Conservation (phyloP, 2,888 invertebrate genomes). For the Campoletis raptor region DNA sequence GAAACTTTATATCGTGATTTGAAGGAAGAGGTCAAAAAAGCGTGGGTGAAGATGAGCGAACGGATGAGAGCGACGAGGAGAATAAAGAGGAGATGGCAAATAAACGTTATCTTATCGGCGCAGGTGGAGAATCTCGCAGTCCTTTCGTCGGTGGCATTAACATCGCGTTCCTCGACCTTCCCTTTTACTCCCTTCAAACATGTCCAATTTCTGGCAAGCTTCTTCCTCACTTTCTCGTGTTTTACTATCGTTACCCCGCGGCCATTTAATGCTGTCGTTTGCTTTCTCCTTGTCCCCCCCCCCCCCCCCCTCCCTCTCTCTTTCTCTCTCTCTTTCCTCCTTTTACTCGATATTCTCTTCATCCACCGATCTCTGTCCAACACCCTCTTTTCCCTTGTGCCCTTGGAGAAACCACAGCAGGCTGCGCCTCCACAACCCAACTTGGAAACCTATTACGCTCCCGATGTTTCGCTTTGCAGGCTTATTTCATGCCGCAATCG, state of each 20-base stretch:
- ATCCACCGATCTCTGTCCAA: conserved; percentile 34
- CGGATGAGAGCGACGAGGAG: background rate
- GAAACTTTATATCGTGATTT: background rate
- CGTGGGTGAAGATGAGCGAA: background rate
- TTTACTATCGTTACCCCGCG: conserved; percentile 23
- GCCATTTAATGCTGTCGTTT: conserved; percentile 27
- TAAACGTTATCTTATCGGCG: conserved; percentile 78
- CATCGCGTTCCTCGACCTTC: conserved; percentile 16
- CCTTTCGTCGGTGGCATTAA: conserved; percentile 47
- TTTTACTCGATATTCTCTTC: conserved; percentile 14
- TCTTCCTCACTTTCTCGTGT: conserved; percentile 30
- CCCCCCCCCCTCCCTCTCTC: no score
- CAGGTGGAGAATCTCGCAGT: conserved; percentile 59
- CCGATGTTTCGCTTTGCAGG: conserved; percentile 78
- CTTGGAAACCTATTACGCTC: conserved; percentile 76
- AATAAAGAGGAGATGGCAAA: conserved; percentile 52
- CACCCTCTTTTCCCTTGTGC: conserved; percentile 21
- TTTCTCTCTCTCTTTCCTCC: background rate
- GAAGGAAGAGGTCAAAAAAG: background rate
- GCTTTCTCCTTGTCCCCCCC: conserved; percentile 10
- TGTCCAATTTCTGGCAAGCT: conserved; percentile 24
- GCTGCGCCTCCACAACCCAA: conserved; percentile 71
- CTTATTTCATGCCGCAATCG: conserved; percentile 80
- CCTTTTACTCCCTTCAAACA: conserved; percentile 7
- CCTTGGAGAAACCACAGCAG: conserved; percentile 70